Evolutionary conservation across 1,140 invertebrate genomes (phyloP).

Genomic region (Meloidogyne exigua): DNA sequence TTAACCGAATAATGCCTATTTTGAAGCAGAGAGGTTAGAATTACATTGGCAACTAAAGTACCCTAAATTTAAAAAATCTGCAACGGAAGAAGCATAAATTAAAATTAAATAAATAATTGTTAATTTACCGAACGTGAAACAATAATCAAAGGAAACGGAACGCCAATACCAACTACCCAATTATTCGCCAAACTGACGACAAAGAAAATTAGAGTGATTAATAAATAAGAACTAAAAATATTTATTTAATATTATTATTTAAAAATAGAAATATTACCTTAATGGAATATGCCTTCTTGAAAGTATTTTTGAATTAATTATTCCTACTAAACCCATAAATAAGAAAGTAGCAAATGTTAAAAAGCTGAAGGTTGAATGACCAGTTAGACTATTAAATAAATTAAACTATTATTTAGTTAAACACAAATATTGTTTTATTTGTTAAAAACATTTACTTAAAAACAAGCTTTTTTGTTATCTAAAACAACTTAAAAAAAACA

Average conservation of each 20-base stretch:
- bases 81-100: background rate
- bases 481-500: too few species aligned
- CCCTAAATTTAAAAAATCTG: constrained; percentile 9
- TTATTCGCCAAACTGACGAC: constrained; percentile 87
- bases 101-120: background rate
- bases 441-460: too few species aligned
- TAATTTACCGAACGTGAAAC: constrained; percentile 82
- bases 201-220: constrained; percentile 86
- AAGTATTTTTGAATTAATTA: constrained; percentile 81
- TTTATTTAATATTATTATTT: constrained; percentile 65
- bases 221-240: constrained; percentile 74
- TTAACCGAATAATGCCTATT: constrained; percentile 77
- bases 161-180: constrained; percentile 89
- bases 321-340: constrained; percentile 85
- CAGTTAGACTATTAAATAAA: constrained; percentile 6
- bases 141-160: constrained; percentile 95
- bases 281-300: constrained; percentile 71
- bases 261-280: constrained; percentile 54
- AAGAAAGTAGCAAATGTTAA: constrained; percentile 89
- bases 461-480: too few species aligned
- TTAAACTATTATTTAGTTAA: constrained; percentile 67
- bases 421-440: constrained; percentile 69
- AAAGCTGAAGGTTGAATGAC: constrained; percentile 71
- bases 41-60: constrained; percentile 89
- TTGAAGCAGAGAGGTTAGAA: constrained; percentile 86